Evolutionary conservation across 2,113 vertebrate genomes (phyloP).

Genomic region (Anhinga rufa): DNA sequence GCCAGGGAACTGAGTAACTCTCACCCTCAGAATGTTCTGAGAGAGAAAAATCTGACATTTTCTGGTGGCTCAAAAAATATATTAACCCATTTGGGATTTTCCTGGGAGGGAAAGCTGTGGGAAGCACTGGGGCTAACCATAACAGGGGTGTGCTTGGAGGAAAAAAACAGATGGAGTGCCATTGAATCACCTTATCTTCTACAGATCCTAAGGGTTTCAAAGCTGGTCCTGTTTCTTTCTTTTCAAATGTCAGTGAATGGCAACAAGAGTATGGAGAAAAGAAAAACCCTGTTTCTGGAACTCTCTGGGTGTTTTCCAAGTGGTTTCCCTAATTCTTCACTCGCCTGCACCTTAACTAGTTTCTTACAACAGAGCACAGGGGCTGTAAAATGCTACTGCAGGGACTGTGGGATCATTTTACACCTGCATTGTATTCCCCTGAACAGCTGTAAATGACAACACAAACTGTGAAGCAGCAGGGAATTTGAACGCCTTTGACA

Average conservation of each 20-base stretch:
- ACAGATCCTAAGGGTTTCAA: background rate
- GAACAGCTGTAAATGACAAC: conserved; percentile 30
- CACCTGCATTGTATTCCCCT: conserved; percentile 14
- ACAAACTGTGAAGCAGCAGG: background rate
- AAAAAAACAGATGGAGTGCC: background rate
- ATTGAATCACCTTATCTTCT: background rate
- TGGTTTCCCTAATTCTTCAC: background rate
- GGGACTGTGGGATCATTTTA: background rate
- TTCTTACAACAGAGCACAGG: background rate
- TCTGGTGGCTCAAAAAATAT: background rate
- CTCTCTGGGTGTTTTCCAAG: background rate
- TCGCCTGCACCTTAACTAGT: conserved; percentile 4
- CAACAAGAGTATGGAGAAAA: background rate
- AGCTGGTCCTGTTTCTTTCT: background rate
- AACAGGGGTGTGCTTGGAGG: background rate
- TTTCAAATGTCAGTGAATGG: background rate
- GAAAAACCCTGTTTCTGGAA: background rate
- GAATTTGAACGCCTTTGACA: background rate
- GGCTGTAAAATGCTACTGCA: background rate
- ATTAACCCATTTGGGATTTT: background rate
- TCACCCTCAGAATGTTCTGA: background rate
- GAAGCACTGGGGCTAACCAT: background rate
- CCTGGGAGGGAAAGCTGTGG: background rate
- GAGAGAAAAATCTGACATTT: background rate
- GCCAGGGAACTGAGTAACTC: background rate